These are phyloP conservation scores for Mythimna impura DNA, from an alignment of 2,888 invertebrate genomes.

Conservation along the genomic window DNA sequence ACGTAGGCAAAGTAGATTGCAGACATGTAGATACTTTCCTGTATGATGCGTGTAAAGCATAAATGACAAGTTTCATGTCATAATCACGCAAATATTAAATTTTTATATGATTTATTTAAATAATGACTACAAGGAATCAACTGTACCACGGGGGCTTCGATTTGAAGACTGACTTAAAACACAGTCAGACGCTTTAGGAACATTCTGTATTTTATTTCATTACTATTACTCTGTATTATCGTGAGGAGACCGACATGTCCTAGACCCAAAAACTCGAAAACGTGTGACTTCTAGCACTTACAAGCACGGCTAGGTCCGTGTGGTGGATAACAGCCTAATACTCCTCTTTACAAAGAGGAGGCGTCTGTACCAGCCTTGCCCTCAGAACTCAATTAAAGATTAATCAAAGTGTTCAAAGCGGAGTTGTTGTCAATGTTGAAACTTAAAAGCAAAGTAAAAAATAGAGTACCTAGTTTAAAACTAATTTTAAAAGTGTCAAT, in stretches of 20 bases:
- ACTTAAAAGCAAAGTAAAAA: background rate
- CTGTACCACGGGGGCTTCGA: too few relatives aligned
- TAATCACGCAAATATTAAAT: background rate
- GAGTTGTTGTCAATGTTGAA: background rate
- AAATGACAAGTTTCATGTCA: background rate
- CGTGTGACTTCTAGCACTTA: background rate
- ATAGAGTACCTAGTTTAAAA: background rate
- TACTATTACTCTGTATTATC: background rate
- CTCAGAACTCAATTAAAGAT: background rate
- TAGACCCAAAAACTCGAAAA: background rate
- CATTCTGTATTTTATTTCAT: background rate
- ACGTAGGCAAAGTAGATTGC: conserved; percentile 11
- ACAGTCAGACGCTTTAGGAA: background rate
- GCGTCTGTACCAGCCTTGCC: background rate
- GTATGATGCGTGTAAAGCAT: conserved; percentile 1
- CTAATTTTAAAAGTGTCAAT: background rate
- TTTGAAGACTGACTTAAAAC: background rate
- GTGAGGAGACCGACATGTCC: too few relatives aligned
- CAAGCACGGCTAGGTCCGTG: background rate
- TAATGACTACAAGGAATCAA: too few relatives aligned
- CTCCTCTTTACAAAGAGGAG: background rate
- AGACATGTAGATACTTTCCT: conserved; percentile 1
- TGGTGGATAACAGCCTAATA: background rate
- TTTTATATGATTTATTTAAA: background rate
- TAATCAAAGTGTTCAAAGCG: background rate